Conservation (phyloP, 1,140 invertebrate genomes). For the Caenorhabditis brenneri region DNA sequence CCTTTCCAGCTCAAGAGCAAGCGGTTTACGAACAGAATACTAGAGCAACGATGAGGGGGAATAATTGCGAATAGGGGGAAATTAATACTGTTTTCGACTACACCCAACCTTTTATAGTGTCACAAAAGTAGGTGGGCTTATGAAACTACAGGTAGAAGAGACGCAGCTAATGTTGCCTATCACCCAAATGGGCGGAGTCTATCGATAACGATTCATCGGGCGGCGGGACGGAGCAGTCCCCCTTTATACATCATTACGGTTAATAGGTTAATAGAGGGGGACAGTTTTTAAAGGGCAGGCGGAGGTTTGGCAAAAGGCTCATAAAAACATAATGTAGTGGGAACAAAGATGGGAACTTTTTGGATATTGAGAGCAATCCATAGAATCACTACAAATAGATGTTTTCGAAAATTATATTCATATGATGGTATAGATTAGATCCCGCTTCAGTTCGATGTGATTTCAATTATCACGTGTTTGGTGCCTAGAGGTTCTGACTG, state of each 20-base stretch:
- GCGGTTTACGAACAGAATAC: not conserved
- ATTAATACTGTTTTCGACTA: not conserved
- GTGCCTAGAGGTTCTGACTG: too few species aligned
- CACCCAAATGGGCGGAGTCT: not conserved
- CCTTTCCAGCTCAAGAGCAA: constrained; percentile 45
- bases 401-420: too few species aligned
- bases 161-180: not conserved
- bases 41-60: not conserved
- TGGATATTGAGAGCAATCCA: not conserved
- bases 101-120: not conserved
- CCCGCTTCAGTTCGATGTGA: too few species aligned
- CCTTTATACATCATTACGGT: not conserved
- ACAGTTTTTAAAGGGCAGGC: not conserved
- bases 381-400: too few species aligned
- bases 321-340: not conserved
- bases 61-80: not conserved
- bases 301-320: not conserved
- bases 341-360: not conserved
- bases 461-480: too few species aligned
- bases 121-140: constrained; percentile 38
- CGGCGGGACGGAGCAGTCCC: not conserved
- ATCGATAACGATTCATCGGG: constrained; percentile 7
- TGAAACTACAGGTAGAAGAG: not conserved
- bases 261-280: not conserved
- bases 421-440: too few species aligned